Base-by-base conservation (phyloP, 2,797 vertebrate species). In the Pampus argenteus region DNA sequence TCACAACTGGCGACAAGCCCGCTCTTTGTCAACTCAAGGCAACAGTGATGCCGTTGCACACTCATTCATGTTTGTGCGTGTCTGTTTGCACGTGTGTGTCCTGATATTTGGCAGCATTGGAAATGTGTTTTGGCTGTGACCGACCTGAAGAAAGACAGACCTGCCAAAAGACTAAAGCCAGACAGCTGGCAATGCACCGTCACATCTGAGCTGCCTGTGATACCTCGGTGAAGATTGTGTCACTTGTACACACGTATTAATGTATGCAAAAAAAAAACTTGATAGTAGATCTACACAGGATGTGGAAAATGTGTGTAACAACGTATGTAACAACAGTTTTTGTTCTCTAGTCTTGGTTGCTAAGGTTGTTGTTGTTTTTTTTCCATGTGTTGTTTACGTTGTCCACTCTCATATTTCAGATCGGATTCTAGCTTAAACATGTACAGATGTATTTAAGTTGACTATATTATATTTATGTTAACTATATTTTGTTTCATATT, bases 81-180 rank as follows among this genome's bases (percentile, higher is more conserved):
- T 50, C 3, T 42, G 45, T 51, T 34, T 71, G 38, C 9, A 29
- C 49, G 56, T 34, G 48, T 50, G 59, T 57, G 25, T 62, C 60
- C 9, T 10, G 36, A 36, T 56, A 13, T 66, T 23, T 83, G 75
- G 72, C 84, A 71, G 59, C 36, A 9, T 1, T 2, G 7, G 6
- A 29, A 40, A 69, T 34, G 20, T 63, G 74, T 82, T 74, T 82
- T 74, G 78, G 81, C 78, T 65, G 65, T 6, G 42, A 73, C 28
- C 17, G 22, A 48, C 61, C 49, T 29, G 50, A 26, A 71, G 40
- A 76, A 67, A 49, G 42, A n/a, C 40, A 36, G 18, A 63, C 17
- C 44, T 57, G 70, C 76, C 76, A 79, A 64, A 64, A 66, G 60
- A 69, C 45, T 15, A 74, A 63, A 76, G 48, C 59, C 59, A 47